These are phyloP conservation scores for Hippoglossus hippoglossus DNA, from an alignment of 2,797 vertebrate genomes.

Conservation along the genomic window DNA sequence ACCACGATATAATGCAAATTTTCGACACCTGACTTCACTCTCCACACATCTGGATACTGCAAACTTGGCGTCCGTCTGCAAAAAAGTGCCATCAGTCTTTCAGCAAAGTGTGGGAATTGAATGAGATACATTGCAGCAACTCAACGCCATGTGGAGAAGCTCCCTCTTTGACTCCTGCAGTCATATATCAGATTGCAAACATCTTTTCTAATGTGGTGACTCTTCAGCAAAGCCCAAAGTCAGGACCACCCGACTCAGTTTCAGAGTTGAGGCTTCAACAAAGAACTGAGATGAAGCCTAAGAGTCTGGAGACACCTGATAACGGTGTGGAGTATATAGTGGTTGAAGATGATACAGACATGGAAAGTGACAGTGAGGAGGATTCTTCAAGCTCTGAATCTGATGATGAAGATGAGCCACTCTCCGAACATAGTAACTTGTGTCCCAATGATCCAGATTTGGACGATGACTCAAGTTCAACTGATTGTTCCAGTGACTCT, in stretches of 20 bases:
- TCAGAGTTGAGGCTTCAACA: constrained; percentile 11
- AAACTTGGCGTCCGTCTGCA: constrained; percentile 60
- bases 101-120: constrained; percentile 70
- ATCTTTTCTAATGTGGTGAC: neutral
- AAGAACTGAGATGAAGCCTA: constrained; percentile 18
- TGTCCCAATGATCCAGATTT: constrained; percentile 23
- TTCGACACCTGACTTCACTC: constrained; percentile 60
- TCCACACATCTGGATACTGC: constrained; percentile 70
- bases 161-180: neutral
- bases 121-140: constrained; percentile 34
- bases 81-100: constrained; percentile 53
- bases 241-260: accelerated
- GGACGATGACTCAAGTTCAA: constrained; percentile 54
- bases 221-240: constrained; percentile 13
- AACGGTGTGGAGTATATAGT: constrained; percentile 47
- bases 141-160: neutral
- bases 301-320: constrained; percentile 7
- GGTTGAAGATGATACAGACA: constrained; percentile 31
- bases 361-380: constrained; percentile 16
- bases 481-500: constrained; percentile 56
- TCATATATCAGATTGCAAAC: neutral
- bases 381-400: constrained; percentile 33
- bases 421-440: neutral
- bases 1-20: constrained; percentile 58
- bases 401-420: neutral